phyloP scores from a whole-genome alignment of 2,113 vertebrate genomes.

The Corythornis madagascariensis region DNA sequence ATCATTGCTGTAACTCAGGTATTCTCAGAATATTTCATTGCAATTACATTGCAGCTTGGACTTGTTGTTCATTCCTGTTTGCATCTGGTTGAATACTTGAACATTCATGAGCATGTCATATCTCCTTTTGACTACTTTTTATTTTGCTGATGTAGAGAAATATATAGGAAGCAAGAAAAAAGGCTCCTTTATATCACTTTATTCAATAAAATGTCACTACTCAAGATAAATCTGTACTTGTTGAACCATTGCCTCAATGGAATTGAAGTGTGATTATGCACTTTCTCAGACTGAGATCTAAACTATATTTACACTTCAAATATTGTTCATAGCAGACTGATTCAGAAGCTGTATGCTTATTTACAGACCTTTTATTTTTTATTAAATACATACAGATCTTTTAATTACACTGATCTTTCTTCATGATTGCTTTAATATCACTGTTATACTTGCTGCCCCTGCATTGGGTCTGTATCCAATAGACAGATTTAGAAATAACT shows the following conservation, averaged over 20 bases:
- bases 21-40: background rate
- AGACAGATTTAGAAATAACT: background rate
- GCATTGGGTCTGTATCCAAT: background rate
- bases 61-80: background rate
- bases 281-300: background rate
- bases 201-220: background rate
- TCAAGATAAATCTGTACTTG: background rate
- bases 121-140: background rate
- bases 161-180: background rate
- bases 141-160: background rate
- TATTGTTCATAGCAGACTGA: background rate
- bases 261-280: background rate
- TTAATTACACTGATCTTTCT: background rate
- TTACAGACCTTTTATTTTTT: background rate
- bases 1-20: background rate
- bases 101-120: background rate
- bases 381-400: background rate
- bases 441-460: background rate
- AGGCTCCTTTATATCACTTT: background rate
- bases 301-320: background rate
- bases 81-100: background rate
- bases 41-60: background rate
- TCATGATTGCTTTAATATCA: background rate
- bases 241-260: background rate
- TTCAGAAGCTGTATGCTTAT: background rate